A percentile compares a stretch with the other conserved stretches of the same genome.
phyloP scores from a whole-genome alignment of 2,113 vertebrate species.

The Erythrocercus mccallii region DNA sequence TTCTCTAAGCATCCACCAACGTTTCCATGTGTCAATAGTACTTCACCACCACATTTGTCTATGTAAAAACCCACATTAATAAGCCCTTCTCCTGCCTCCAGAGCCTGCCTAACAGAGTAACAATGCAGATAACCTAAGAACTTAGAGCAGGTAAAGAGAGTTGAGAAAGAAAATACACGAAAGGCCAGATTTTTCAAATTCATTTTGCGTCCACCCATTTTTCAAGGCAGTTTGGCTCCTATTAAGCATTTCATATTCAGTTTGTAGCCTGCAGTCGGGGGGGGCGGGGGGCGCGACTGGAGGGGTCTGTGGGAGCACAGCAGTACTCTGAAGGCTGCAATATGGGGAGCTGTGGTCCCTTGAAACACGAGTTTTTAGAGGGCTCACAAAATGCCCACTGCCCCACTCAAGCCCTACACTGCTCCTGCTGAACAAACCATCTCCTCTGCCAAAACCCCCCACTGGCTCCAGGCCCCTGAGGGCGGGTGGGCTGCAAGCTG shows the following conservation, averaged over 20 bases:
- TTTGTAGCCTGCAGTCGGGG: neutral
- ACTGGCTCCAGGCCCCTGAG: neutral
- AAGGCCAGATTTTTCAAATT: neutral
- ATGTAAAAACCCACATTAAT: neutral
- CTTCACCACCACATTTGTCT: neutral
- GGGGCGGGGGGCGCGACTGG: accelerated
- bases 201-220: neutral
- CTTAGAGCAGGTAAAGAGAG: neutral
- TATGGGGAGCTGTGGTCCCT: neutral
- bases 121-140: neutral
- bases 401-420: neutral
- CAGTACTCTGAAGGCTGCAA: neutral
- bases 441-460: neutral
- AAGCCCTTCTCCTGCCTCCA: neutral
- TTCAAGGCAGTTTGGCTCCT: neutral
- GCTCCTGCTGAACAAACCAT: neutral
- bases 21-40: slow-evolving; percentile 1
- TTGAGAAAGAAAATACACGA: neutral
- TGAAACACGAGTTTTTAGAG: neutral
- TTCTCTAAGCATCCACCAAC: neutral
- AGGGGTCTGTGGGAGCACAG: neutral
- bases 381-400: neutral
- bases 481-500: neutral
- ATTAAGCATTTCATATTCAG: neutral
- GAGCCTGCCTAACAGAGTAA: neutral